phyloP scores from a whole-genome alignment of 1,140 invertebrate species.

The Lineus longissimus region DNA sequence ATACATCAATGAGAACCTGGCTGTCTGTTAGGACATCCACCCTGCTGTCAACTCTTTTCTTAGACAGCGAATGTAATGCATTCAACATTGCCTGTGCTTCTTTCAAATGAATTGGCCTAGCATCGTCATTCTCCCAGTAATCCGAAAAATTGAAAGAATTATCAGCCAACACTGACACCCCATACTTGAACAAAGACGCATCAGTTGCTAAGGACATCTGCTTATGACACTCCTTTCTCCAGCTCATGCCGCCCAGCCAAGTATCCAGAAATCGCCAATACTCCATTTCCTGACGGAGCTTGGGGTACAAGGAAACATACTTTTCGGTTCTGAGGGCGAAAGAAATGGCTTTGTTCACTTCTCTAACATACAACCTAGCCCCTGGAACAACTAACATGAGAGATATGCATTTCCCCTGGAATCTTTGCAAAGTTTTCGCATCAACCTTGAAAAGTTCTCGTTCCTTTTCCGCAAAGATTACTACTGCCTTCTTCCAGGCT shows the following conservation, averaged over 20 bases:
- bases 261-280: not conserved
- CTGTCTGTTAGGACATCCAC: not conserved
- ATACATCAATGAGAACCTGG: not conserved
- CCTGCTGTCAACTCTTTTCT: not conserved
- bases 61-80: not conserved
- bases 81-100: not conserved
- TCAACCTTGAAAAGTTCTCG: too few relatives aligned
- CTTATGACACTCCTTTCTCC: not conserved
- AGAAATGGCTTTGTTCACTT: slow-evolving; percentile 17
- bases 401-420: slow-evolving; percentile 19
- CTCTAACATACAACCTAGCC: slow-evolving; percentile 10
- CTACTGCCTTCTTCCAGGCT: too few relatives aligned
- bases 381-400: slow-evolving; percentile 11
- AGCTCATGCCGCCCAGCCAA: not conserved
- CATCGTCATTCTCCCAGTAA: not conserved
- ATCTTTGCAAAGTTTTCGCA: slow-evolving; percentile 16
- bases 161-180: not conserved
- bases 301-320: not conserved
- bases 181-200: not conserved
- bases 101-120: not conserved
- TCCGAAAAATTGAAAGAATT: not conserved
- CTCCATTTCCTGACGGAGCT: too few relatives aligned
- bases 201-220: not conserved
- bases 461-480: too few relatives aligned
- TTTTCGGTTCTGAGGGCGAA: not conserved